A percentile compares a stretch with the other conserved stretches of the same genome.
These are phyloP conservation scores for Sebastes kiyomatsui DNA, from an alignment of 2,797 vertebrate genomes.

Conservation along the genomic window DNA sequence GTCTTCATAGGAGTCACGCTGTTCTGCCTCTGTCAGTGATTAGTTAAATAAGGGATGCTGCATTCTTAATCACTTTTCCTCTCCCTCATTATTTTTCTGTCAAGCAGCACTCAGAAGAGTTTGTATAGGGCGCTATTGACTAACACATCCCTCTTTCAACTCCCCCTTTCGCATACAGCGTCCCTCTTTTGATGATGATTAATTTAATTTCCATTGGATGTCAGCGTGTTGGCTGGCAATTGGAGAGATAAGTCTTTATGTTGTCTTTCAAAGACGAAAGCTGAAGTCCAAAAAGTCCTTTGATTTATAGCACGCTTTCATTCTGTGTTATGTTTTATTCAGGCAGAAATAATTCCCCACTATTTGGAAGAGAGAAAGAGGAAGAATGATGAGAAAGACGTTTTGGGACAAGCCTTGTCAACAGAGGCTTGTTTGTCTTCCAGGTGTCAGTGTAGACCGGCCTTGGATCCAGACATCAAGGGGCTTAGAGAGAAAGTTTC, in stretches of 20 bases:
- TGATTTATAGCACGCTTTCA: constrained; percentile 45
- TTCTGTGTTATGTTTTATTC: constrained; percentile 44
- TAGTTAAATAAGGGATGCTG: constrained; percentile 52
- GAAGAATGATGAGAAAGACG: constrained; percentile 1
- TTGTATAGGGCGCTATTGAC: constrained; percentile 59
- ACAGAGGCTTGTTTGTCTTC: constrained; percentile 36
- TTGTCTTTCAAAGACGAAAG: constrained; percentile 45
- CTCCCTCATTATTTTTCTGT: constrained; percentile 63
- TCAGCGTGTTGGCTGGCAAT: constrained; percentile 38
- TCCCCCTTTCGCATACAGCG: constrained; percentile 8
- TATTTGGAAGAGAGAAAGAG: constrained; percentile 16
- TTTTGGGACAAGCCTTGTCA: constrained; percentile 34
- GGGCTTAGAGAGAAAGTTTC: constrained; percentile 60
- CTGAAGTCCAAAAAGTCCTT: constrained; percentile 27
- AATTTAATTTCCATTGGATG: constrained; percentile 54
- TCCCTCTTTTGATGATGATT: constrained; percentile 55
- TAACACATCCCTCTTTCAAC: constrained; percentile 45
- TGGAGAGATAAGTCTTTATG: constrained; percentile 31
- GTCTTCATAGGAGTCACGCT: constrained; percentile 33
- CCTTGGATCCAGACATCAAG: constrained; percentile 65
- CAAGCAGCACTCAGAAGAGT: constrained; percentile 57
- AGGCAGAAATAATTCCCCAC: constrained; percentile 34
- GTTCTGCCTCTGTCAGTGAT: constrained; percentile 31
- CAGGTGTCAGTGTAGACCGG: constrained; percentile 33
- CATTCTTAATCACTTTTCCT: constrained; percentile 56